Evolutionary conservation across 2,888 invertebrate species (phyloP), one percentile per base, ranked within the genome.

Genomic region (Choreutis nemorana): DNA sequence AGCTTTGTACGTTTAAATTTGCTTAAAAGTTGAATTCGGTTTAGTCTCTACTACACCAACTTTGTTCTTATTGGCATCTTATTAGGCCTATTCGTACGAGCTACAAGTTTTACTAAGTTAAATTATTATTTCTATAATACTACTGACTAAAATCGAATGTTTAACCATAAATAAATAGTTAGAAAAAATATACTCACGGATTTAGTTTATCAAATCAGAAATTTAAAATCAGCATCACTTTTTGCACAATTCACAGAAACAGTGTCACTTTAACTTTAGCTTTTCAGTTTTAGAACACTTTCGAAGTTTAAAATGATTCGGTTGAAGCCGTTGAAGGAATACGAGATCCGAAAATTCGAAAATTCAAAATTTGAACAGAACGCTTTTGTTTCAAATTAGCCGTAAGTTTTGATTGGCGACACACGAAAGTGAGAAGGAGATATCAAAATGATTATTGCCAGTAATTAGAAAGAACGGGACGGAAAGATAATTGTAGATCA

Each of bases 201-300:
- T 41, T 33, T 36, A 38, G 34, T 29, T 34, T n/a, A n/a, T n/a
- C 32, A 40, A 53, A 55, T 67, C 56, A 70, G n/a, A n/a, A n/a
- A n/a, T n/a, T n/a, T n/a, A n/a, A 28, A 44, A 60, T 61, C 63
- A 64, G 66, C 73, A 75, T 77, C 75, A 77, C 75, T 70, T 52
- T 53, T 43, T 65, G 72, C 68, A 59, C n/a, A n/a, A n/a, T n/a
- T n/a, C n/a, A n/a, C n/a, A n/a, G n/a, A 44, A 50, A 57, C 55
- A 62, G 46, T 36, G 65, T 64, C 62, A 59, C 67, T n/a, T n/a
- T n/a, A 52, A 48, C 42, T 24, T 33, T 43, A 30, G 33, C n/a
- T 39, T 33, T 29, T 32, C 32, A 35, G 37, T 31, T 34, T 42
- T 35, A 30, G 29, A 33, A 32, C 33, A 34, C 53, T 56, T 51